phyloP scores from a whole-genome alignment of 1,140 invertebrate genomes.

The Drosophila baimaii region DNA sequence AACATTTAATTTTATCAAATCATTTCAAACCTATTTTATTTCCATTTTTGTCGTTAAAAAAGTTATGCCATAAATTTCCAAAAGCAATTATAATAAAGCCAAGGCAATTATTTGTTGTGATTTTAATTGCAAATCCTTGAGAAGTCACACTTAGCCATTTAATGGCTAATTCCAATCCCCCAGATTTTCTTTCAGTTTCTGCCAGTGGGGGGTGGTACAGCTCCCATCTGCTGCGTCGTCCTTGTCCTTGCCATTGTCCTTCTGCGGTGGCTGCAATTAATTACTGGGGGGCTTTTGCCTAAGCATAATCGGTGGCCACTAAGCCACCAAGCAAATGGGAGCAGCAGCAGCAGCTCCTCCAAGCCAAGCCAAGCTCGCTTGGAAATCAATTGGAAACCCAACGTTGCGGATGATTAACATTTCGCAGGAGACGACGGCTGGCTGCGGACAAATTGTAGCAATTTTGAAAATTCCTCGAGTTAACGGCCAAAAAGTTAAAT shows the following conservation, averaged over 20 bases:
- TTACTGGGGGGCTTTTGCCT: constrained; percentile 59
- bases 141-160: not conserved
- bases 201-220: constrained; percentile 1
- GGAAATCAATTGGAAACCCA: constrained; percentile 74
- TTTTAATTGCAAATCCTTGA: constrained; percentile 6
- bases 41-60: not conserved
- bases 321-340: constrained; percentile 48
- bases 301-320: constrained; percentile 62
- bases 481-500: constrained; percentile 71
- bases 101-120: constrained; percentile 4
- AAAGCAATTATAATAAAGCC: not conserved
- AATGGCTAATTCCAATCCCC: constrained; percentile 13
- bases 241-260: constrained; percentile 14
- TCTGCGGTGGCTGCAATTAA: constrained; percentile 67
- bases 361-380: constrained; percentile 12
- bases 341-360: constrained; percentile 4
- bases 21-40: not conserved
- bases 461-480: constrained; percentile 79
- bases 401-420: constrained; percentile 77
- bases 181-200: constrained; percentile 1
- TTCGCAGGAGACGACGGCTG: constrained; percentile 11
- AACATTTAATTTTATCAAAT: no score
- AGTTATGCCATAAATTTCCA: not conserved
- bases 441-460: constrained; percentile 70
- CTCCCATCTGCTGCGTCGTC: constrained; percentile 29